Percentiles rank a stretch among this genome's conserved stretches.
phyloP scores from a whole-genome alignment of 2,797 vertebrate genomes.

The Tenualosa thibaudeaui region DNA sequence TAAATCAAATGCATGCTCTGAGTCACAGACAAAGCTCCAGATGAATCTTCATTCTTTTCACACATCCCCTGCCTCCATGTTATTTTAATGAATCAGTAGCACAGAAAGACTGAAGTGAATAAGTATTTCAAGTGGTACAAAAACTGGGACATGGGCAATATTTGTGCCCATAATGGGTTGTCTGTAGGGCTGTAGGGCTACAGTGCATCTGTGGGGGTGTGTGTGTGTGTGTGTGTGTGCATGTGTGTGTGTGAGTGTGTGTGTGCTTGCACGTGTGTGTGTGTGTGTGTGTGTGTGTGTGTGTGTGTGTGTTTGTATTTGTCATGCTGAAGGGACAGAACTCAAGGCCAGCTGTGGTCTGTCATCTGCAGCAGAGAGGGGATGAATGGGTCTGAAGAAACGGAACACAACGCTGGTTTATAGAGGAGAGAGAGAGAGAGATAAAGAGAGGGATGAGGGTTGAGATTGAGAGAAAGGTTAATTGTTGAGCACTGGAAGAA shows the following conservation, averaged over 20 bases:
- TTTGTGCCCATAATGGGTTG: not conserved
- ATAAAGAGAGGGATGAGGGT: not conserved
- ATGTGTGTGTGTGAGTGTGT: not conserved
- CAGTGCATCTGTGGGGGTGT: not conserved
- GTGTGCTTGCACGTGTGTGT: not conserved
- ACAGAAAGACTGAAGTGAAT: not conserved
- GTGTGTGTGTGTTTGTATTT: conserved; percentile 35
- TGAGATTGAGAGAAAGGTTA: not conserved
- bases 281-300: conserved; percentile 24
- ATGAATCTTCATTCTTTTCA: not conserved
- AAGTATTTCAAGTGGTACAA: conserved; percentile 12
- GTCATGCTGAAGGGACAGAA: conserved; percentile 28
- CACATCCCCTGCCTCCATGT: not conserved
- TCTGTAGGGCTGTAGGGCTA: not conserved
- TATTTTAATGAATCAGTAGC: not conserved
- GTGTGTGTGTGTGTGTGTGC: not conserved
- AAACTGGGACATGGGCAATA: conserved; percentile 4
- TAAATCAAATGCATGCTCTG: not conserved
- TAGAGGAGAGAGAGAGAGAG: conserved; percentile 20
- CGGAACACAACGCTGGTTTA: not conserved
- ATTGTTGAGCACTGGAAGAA: not conserved
- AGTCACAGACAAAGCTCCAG: not conserved
- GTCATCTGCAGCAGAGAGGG: conserved; percentile 49
- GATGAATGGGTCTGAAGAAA: conserved; percentile 43
- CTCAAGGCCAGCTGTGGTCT: conserved; percentile 55